Evolutionary conservation across 1,140 invertebrate species (phyloP).

Genomic region (Steinernema feltiae): DNA sequence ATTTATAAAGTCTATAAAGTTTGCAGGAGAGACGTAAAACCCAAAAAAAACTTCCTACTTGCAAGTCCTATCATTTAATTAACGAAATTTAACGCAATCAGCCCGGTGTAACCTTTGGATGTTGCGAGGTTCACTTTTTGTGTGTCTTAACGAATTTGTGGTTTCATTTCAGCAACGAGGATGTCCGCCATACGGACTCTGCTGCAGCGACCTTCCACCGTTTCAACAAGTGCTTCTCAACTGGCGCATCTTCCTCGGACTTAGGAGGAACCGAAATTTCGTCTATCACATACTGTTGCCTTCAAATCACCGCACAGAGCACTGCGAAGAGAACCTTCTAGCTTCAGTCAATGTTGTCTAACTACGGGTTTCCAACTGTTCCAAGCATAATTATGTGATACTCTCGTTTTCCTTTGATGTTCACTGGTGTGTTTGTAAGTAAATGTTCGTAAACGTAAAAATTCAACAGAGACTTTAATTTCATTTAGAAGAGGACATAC

Average conservation of each 20-base stretch:
- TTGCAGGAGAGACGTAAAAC: neutral
- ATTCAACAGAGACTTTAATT: neutral
- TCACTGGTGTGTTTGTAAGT: neutral
- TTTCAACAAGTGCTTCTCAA: conserved; percentile 21
- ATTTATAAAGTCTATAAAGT: neutral
- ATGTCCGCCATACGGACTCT: neutral
- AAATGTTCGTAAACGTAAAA: neutral
- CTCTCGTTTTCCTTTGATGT: no score
- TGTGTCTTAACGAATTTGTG: neutral
- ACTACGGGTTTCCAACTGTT: neutral
- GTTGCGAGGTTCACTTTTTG: neutral
- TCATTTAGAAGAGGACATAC: no score
- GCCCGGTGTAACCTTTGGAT: neutral
- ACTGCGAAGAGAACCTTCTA: conserved; percentile 15
- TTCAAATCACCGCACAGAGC: conserved; percentile 20
- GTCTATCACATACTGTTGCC: conserved; percentile 27
- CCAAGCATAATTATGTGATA: neutral
- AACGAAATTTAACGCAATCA: neutral
- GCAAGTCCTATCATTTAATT: neutral
- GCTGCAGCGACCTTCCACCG: neutral
- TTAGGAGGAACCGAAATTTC: conserved; percentile 30
- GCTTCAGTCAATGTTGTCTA: neutral
- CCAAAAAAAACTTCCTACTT: neutral
- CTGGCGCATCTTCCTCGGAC: conserved; percentile 35
- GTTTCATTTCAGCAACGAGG: conserved; percentile 9